Evolutionary conservation across 2,888 invertebrate genomes (phyloP), one percentile per base, ranked within the genome.

Genomic region (Andrena marginata): DNA sequence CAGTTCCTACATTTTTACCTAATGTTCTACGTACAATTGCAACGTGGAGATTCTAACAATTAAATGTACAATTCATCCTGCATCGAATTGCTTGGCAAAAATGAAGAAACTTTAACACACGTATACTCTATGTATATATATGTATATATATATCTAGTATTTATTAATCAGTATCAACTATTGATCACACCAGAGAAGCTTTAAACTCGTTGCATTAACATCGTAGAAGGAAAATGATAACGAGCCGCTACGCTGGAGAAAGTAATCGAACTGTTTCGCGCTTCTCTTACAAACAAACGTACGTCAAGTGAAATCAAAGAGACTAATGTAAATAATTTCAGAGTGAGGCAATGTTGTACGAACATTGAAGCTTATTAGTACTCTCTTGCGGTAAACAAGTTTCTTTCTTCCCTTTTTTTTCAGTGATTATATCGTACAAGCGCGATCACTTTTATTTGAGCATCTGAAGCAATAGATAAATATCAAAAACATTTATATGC

Each of bases 401-500:
- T 16, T 16, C 42, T 42, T 42, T 2, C 10, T 42, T 42, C 42
- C 60, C 2, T 42, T 42, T 51, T 64, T 62, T 81, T 73, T 64
- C n/a, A 59, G 51, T 63, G 56, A 80, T 63, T 77, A 80, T 42
- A 62, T 78, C 62, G 71, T 79, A 77, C 29, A 80, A 88, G 86
- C 78, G 84, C 72, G 77, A 84, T 82, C 75, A 81, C 75, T 76
- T 82, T 82, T 69, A 74, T 63, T 87, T 87, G 87, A 88, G 86
- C 89, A 83, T 72, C 70, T 82, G 78, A 89, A 88, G 87, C 89
- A 80, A 83, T 87, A 85, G 70, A 75, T 76, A 75, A 87, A 82
- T 77, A 83, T 89, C 77, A 82, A 89, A 89, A 82, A 78, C 42
- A 64, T 82, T 35, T 70, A 70, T 69, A 77, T 72, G 80, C 64